phyloP scores from a whole-genome alignment of 1,140 invertebrate genomes.

The Drosophila athabasca region DNA sequence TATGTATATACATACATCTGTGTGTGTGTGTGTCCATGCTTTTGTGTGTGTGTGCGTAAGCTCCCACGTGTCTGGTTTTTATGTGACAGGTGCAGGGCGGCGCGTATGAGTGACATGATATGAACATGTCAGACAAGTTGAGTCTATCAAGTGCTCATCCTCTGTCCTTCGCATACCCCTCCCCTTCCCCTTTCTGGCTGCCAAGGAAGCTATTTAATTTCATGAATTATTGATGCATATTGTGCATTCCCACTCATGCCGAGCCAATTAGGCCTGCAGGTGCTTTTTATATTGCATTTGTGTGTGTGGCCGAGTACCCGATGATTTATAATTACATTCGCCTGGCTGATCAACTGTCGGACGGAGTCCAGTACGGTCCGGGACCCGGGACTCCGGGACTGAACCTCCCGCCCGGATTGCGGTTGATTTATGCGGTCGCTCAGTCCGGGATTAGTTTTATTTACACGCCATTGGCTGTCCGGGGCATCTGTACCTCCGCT shows the following conservation, averaged over 20 bases:
- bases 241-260: conserved; percentile 30
- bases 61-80: conserved; percentile 35
- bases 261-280: conserved; percentile 66
- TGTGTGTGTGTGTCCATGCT: conserved; percentile 9
- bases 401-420: conserved; percentile 38
- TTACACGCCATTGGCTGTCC: conserved; percentile 58
- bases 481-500: background rate
- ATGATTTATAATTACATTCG: conserved; percentile 63
- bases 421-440: conserved; percentile 79
- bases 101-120: conserved; percentile 63
- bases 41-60: conserved; percentile 4
- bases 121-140: conserved; percentile 44
- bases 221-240: conserved; percentile 75
- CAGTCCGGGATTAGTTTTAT: conserved; percentile 73
- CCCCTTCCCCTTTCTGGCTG: background rate
- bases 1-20: too few relatives aligned
- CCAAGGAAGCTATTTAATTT: conserved; percentile 73
- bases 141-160: conserved; percentile 42
- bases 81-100: conserved; percentile 42
- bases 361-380: too few relatives aligned
- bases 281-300: conserved; percentile 53
- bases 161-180: background rate
- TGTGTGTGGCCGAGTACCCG: conserved; percentile 42
- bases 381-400: background rate
- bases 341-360: conserved; percentile 30